Percentiles rank a stretch among this genome's conserved stretches.
Conservation (phyloP, 2,797 vertebrate species). For the Brachyalestes nurse region DNA sequence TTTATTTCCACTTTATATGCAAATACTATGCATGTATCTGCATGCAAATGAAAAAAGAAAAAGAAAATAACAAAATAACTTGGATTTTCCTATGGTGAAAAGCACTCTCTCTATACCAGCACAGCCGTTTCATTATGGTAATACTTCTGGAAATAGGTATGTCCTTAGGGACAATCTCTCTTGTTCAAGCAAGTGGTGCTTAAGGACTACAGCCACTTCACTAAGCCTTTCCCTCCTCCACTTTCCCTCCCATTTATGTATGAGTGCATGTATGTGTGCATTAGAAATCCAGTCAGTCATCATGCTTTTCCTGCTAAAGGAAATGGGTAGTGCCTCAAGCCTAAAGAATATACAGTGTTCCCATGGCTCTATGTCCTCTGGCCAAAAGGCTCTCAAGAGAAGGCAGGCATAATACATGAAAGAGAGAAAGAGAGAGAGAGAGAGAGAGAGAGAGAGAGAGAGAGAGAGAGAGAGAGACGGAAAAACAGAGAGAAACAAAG, state of each 20-base stretch:
- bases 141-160: conserved; percentile 14
- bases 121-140: conserved; percentile 31
- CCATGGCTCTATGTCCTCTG: neutral
- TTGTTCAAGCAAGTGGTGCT: conserved; percentile 7
- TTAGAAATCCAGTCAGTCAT: neutral
- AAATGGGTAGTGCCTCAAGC: conserved; percentile 3
- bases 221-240: conserved; percentile 3
- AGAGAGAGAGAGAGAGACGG: neutral
- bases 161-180: conserved; percentile 11
- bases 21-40: neutral
- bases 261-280: conserved; percentile 20
- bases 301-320: conserved; percentile 14
- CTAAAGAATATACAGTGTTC: neutral
- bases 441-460: neutral
- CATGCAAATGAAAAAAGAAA: neutral
- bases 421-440: neutral
- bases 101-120: neutral
- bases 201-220: conserved; percentile 23
- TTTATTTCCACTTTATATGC: no score
- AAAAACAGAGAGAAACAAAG: neutral
- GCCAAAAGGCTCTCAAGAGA: neutral
- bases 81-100: neutral
- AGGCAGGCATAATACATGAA: neutral
- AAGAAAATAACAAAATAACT: conserved; percentile 3
- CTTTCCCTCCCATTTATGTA: neutral